phyloP scores from a whole-genome alignment of 2,113 vertebrate species.

The Stegostoma tigrinum region DNA sequence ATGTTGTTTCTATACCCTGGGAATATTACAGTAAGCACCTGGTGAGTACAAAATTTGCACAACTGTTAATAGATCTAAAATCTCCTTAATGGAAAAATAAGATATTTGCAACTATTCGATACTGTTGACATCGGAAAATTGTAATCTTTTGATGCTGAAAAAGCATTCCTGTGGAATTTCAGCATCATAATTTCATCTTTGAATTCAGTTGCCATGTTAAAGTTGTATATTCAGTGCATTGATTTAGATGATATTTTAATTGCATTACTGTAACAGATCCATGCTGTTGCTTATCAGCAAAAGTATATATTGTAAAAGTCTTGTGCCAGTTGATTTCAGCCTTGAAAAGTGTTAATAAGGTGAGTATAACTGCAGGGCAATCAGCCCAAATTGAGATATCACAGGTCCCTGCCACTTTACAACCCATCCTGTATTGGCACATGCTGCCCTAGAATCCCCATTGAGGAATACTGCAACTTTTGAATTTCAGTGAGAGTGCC shows the following conservation, averaged over 20 bases:
- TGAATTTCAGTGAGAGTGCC: no score
- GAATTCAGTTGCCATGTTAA: background rate
- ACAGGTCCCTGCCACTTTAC: background rate
- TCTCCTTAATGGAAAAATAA: background rate
- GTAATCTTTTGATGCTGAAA: background rate
- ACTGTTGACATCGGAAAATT: background rate
- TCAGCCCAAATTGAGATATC: background rate
- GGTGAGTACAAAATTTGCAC: slow-evolving; percentile 56
- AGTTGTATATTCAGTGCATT: background rate
- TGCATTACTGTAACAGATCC: background rate
- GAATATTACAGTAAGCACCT: slow-evolving; percentile 88
- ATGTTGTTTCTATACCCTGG: slow-evolving; percentile 73
- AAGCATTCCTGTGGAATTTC: background rate
- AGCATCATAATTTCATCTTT: background rate
- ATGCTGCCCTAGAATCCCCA: background rate
- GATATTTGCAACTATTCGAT: background rate
- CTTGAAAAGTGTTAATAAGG: background rate
- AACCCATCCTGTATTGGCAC: background rate
- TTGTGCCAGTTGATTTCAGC: background rate
- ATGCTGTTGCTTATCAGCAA: background rate
- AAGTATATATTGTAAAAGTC: background rate
- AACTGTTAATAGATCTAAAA: background rate
- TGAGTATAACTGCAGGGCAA: background rate
- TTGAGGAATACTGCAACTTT: no score
- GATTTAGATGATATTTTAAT: background rate